Base-by-base conservation (phyloP, 2,888 invertebrate species). In the Torymus aiolomorphi region DNA sequence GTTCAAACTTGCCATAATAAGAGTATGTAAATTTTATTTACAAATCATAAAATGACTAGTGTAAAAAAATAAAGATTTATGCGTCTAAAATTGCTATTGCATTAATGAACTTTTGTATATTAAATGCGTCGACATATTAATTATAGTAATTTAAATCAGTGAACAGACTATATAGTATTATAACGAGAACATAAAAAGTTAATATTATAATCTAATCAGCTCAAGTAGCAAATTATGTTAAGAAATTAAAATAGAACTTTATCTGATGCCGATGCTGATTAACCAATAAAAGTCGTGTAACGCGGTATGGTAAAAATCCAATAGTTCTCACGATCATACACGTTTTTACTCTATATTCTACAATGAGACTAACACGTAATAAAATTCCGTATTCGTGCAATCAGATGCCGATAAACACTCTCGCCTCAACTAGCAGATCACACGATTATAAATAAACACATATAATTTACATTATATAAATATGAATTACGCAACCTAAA, bases 281-380 rank as follows among this genome's bases (percentile, higher is more conserved):
- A 61, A 76, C 56, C 66, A 65, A 62, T 69, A 69, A 74, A 31
- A 31, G 31, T 31, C 31, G 31, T 31, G 31, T 31, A 5, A 2
- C 31, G 31, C 31, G 31, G 31, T 31, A 31, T 31, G 31, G 31
- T 31, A 31, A 31, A 66, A 61, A 16, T 56, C 51, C 71, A 12
- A 71, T 72, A 72, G 66, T 76, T 80, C 80, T 72, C 76, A 76
- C 71, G 80, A 74, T 59, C 31, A 18, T 12, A 18, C 61, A 12
- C n/a, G 18, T 24, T 18, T 18, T 66, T 18, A 54, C 14, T 12
- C 3, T n/a, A 69, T 54, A 76, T 49, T 31, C 51, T 52, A 66
- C 52, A 66, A 52, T 8, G 13, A 18, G n/a, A 52, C 20, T 16
- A 18, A 66, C 12, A 16, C 42, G 63, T 49, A 20, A 31, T 31